phyloP scores from a whole-genome alignment of 2,113 vertebrate species.

The Pitta sordida region DNA sequence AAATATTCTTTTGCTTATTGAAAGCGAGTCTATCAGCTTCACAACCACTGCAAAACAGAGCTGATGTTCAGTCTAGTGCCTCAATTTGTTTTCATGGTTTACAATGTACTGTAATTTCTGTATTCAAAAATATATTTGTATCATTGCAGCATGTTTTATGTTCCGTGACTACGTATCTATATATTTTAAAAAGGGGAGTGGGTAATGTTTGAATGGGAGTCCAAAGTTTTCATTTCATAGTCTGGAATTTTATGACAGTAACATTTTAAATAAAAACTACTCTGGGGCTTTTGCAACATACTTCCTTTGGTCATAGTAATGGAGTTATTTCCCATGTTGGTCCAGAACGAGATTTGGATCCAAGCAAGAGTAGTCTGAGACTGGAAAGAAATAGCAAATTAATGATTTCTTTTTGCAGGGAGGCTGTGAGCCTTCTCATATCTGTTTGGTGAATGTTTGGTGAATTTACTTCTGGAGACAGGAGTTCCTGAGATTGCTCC shows the following conservation, averaged over 20 bases:
- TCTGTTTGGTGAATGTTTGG: not conserved
- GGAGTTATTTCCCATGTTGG: not conserved
- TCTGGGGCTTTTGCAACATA: slow-evolving; percentile 59
- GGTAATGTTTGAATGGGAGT: not conserved
- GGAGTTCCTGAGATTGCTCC: not conserved
- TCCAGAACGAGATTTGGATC: not conserved
- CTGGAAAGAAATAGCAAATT: not conserved
- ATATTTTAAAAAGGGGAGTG: slow-evolving; percentile 6
- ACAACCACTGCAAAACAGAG: slow-evolving; percentile 59
- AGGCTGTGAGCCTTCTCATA: not conserved
- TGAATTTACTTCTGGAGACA: not conserved
- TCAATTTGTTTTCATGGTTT: slow-evolving; percentile 58
- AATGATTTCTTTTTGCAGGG: not conserved
- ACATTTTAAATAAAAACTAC: slow-evolving; percentile 62
- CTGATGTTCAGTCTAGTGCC: slow-evolving; percentile 67
- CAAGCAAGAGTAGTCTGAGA: not conserved
- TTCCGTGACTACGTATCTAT: slow-evolving; percentile 56
- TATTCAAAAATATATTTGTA: slow-evolving; percentile 70
- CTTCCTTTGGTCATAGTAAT: not conserved
- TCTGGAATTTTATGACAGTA: slow-evolving; percentile 55
- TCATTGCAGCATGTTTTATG: slow-evolving; percentile 68
- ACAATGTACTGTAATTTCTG: slow-evolving; percentile 64
- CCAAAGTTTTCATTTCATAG: slow-evolving; percentile 30
- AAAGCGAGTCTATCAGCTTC: not conserved
- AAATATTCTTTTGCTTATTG: not conserved